These are phyloP conservation scores for Dryococelus australis DNA, from an alignment of 2,888 invertebrate species.

Conservation along the genomic window DNA sequence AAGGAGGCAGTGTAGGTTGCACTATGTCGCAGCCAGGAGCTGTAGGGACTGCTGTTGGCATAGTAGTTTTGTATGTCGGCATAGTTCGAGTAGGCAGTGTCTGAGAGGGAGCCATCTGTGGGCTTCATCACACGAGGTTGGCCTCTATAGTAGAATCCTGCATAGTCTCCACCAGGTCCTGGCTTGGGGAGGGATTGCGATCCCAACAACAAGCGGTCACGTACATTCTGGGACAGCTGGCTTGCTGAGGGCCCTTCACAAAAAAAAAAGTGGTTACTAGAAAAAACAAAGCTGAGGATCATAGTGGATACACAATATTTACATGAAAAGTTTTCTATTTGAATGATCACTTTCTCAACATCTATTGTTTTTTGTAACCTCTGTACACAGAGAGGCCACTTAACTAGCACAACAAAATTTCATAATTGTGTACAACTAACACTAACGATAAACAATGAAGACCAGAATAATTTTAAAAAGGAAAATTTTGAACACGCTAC, in stretches of 20 bases:
- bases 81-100: constrained; percentile 83
- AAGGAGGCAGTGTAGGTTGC: constrained; percentile 59
- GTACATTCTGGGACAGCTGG: constrained; percentile 84
- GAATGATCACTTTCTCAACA: too few relatives aligned
- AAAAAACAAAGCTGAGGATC: too few relatives aligned
- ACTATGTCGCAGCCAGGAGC: constrained; percentile 87
- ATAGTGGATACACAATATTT: too few relatives aligned
- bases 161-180: constrained; percentile 71
- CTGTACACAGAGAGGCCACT: too few relatives aligned
- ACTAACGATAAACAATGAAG: too few relatives aligned
- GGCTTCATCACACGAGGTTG: constrained; percentile 42
- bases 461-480: too few relatives aligned
- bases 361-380: too few relatives aligned
- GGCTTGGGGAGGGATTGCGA: constrained; percentile 84
- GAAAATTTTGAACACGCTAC: too few relatives aligned
- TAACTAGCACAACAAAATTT: too few relatives aligned
- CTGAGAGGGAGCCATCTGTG: constrained; percentile 77
- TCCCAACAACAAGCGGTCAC: constrained; percentile 83
- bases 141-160: constrained; percentile 60
- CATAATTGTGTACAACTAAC: too few relatives aligned
- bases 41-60: constrained; percentile 71
- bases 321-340: too few relatives aligned
- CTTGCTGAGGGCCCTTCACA: constrained; percentile 75
- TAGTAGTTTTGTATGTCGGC: constrained; percentile 63
- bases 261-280: not conserved